Conservation (phyloP, 23 tunicate genomes). For the Ciona savignyi region DNA sequence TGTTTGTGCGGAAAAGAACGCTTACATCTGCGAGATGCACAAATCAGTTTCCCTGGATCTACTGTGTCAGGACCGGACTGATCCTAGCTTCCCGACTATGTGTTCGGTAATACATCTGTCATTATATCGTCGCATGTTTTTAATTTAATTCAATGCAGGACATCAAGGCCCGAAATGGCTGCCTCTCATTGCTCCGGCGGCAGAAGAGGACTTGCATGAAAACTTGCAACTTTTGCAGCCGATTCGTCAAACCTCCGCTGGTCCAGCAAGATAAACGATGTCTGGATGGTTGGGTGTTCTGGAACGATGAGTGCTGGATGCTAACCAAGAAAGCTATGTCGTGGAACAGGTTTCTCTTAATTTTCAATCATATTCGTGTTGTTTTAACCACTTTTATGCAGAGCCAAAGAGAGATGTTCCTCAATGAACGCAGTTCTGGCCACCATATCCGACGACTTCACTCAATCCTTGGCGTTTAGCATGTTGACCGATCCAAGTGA, state of each 20-base stretch:
- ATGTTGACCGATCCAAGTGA: constrained; percentile 71
- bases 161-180: background rate
- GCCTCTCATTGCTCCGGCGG: constrained; percentile 28
- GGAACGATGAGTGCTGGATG: constrained; percentile 81
- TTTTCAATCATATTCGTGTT: no score
- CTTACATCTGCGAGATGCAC: constrained; percentile 89
- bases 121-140: no score
- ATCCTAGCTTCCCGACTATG: constrained; percentile 32
- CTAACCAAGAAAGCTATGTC: constrained; percentile 48
- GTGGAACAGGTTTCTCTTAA: constrained; percentile 69
- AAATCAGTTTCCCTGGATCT: constrained; percentile 27
- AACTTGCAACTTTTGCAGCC: constrained; percentile 63
- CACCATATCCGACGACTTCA: constrained; percentile 57
- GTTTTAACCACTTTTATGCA: constrained; percentile 2
- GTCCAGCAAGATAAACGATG: constrained; percentile 17
- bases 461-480: constrained; percentile 66
- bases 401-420: constrained; percentile 45
- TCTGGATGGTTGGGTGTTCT: constrained; percentile 56
- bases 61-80: constrained; percentile 62
- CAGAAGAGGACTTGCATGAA: constrained; percentile 71
- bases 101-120: constrained; percentile 54
- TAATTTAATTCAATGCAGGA: constrained; percentile 2
- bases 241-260: constrained; percentile 48
- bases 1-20: constrained; percentile 28
- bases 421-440: constrained; percentile 32